Evolutionary conservation across 1,140 invertebrate genomes (phyloP), one percentile per base, ranked within the genome.

Genomic region (Drosophila neocordata): DNA sequence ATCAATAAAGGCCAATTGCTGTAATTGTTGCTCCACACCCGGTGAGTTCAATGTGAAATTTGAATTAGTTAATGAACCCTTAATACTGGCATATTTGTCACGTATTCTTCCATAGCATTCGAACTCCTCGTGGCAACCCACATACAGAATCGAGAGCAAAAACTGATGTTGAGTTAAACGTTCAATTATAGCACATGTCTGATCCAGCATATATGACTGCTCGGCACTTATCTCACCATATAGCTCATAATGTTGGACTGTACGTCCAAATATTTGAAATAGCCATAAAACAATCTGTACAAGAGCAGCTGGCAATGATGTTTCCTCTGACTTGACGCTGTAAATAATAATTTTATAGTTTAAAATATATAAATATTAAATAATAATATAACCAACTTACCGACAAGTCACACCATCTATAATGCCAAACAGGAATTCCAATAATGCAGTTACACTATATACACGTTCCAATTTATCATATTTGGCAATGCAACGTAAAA

Each of bases 381-480:
- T 38, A 5, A n/a, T 0, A 0, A 51, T 12, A 2, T 2, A 2
- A 7, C 1, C 4, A 0, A 72, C 77, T 78, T 31, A 92, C 88
- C 91, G 76, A 65, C 93, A 93, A 9, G 93, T 94, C n/a, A 93
- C 92, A 58, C 93, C 94, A 80, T 95, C 94, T 75, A 96, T 94
- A 73, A 97, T 96, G 31, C 94, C 94, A 91, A 97, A 95, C 9
- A 98, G 92, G 71, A 98, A 96, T 79, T 98, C 96, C 52, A 99
- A 91, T 4, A 99, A 92, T 72, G 96, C 96, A 1, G 95, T 93
- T 34, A 98, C 95, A 92, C 97, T 98, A 90, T 97, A 96, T 1
- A 96, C 95, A 91, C 98, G 97, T 73, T 96, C 95, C 79, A 97
- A 95, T 41, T 96, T 95, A 78, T 97, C 96, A 92, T 97, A 98